Conservation (phyloP, 2,113 vertebrate species). For the Aphelocoma coerulescens region DNA sequence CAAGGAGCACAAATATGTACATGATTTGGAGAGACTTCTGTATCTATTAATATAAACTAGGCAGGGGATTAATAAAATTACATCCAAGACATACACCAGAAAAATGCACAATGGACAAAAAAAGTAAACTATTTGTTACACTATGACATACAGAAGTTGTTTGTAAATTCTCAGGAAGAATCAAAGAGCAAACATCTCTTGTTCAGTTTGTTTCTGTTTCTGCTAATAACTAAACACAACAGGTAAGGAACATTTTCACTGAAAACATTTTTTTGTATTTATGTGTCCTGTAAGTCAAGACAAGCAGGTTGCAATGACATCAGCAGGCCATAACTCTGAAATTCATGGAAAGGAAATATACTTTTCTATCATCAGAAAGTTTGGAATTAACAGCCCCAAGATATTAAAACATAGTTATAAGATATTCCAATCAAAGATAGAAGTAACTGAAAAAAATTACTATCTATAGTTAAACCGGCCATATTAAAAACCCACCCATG, state of each 20-base stretch:
- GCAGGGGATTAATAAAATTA: not conserved
- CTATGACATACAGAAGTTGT: not conserved
- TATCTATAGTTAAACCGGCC: not conserved
- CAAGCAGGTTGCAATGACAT: not conserved
- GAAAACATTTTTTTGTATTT: not conserved
- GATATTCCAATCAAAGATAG: not conserved
- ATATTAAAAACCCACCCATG: not conserved
- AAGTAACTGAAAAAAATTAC: not conserved
- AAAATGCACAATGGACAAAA: not conserved
- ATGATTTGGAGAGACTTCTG: not conserved
- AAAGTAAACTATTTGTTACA: not conserved
- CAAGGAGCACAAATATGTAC: not conserved
- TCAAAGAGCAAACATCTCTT: not conserved
- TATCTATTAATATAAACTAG: not conserved
- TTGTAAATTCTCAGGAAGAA: not conserved
- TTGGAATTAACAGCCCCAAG: not conserved
- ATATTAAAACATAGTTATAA: not conserved
- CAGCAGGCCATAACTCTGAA: not conserved
- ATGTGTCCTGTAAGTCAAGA: not conserved
- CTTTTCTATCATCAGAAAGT: not conserved
- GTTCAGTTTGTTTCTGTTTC: not conserved
- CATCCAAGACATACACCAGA: not conserved
- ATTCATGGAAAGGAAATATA: not conserved
- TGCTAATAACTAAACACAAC: not conserved
- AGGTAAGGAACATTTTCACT: not conserved